Base-by-base conservation (phyloP, 2,797 vertebrate genomes). In the Dicrostonyx torquatus region DNA sequence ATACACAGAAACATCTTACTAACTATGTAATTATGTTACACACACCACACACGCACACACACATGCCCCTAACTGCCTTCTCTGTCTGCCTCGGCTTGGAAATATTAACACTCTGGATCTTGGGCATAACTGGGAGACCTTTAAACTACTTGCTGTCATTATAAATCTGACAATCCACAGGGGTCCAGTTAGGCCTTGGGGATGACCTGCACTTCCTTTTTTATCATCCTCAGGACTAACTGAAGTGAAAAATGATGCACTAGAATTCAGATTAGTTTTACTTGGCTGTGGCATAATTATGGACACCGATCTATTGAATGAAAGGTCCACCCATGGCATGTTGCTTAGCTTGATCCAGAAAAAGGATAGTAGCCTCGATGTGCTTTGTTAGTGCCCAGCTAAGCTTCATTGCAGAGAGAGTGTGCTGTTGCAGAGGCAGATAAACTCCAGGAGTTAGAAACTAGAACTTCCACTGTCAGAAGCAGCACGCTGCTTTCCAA, bases 401-500 rank as follows among this genome's bases (percentile, higher is more conserved):
- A 7, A 6, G 1, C 20, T 45, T 31, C 14, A 40, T 15, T 43
- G 37, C 24, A 6, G 26, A 20, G 10, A 6, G 1, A 29, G 62
- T 55, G 4, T n/a, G 79, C 37, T 37, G 37, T 60, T 62, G 24
- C 62, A 90, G 34, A 76, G 18, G 4, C 43, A 77, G 26, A 40
- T 31, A 12, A 77, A 70, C 88, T 75, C n/a, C 58, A 45, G 14
- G 31, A 64, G 40, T 70, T 66, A 78, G 45, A 64, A 91, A 50
- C 40, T 62, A 48, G 29, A 84, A 91, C 20, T 45, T 29, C 34
- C 76, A 91, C n/a, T 95, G 93, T 95, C 87, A 75, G 79, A 76
- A 77, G 40, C 31, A 93, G 70, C 22, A 87, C n/a, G 84, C 78
- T 89, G 48, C 83, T 87, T 97, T 89, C 72, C 76, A 92, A 89